Evolutionary conservation across 2,113 vertebrate species (phyloP), one percentile per base, ranked within the genome.

Genomic region (Daboia siamensis): DNA sequence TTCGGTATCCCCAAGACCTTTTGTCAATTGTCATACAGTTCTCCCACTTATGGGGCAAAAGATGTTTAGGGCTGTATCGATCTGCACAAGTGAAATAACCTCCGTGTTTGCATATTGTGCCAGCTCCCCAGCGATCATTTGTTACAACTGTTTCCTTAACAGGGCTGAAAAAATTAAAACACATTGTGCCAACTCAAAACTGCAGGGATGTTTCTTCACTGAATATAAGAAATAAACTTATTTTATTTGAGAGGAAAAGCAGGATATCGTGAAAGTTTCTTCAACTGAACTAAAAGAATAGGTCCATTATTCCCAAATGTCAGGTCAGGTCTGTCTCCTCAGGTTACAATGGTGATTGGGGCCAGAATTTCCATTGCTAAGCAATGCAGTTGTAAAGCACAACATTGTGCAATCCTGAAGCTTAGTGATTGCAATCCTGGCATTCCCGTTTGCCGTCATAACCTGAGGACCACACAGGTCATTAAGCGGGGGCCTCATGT

Each of bases 1-100:
- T 97, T 93, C 99, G 97, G 96, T 98, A 99, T 1, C 99, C 98
- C 99, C 99, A 99, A 0, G 99, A 99, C 80, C 80, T 51, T 85
- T 93, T 97, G 97, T 99, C 99, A 44, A 99, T 98, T 84, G 98
- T 98, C 98, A 99, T 98, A 95, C 99, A 99, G 97, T 98, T 99
- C 94, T 99, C 99, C 99, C 99, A 99, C 92, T 99, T 99, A 96
- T 97, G 99, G 8, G 97, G 96, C 94, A 99, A 95, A 93, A 99
- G 98, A 94, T 98, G 98, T 48, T 98, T 98, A 0, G 99, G 99
- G 95, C 98, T 98, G 57, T 99, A 99, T 5, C 99, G 98, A 57
- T 99, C 99, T 0, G 93, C 26, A 12, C 99, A 99, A 2, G 99
- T 99, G 95, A 98, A 99, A 96, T 98, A 99, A 44, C 99, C 99